Base-by-base conservation (phyloP, 92 coral and sea anemone genomes). In the Montipora capitata region DNA sequence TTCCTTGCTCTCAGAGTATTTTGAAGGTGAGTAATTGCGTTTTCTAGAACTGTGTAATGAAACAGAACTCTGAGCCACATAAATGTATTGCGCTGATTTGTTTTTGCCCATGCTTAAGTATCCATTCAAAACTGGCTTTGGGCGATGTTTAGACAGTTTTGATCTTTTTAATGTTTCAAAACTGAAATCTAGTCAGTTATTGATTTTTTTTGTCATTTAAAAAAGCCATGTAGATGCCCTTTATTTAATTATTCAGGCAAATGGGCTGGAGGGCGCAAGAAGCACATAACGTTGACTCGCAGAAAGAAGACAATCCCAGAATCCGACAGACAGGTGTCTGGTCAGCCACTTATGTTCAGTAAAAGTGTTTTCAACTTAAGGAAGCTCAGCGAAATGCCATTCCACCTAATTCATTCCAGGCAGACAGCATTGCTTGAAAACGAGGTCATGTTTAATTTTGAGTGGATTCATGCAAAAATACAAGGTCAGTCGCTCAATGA, bases 211-310 rank as follows among this genome's bases (percentile, higher is more conserved):
- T 27, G 0, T 27, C 35, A 1, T 27, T 62, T 61, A 5, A 61
- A 45, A 8, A 8, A 0, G 0, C 5, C 6, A 4, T 45, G 51
- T 5, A 8, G 9, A 45, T 5, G 51, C 51, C 51, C 5, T 45
- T 45, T 54, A 2, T 76, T 2, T 43, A 16, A 73, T 17, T 54
- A 18, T 72, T 18, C 78, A 93, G 96, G 96, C 9, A 86, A 75
- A 6, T 95, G 98, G 98, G 98, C 96, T 5, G 96, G 96, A 14
- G 95, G 95, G 2, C 79, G 91, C 18, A 95, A 95, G 73, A 95
- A 95, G 68, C 96, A 66, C 40, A 95, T 95, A 61, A 85, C 81
- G 10, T 81, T 95, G 16, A 94, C 96, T 9, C 88, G 94, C 65
- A 92, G 98, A 43, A 87, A 94, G 93, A 95, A 95, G 86, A 92